A percentile compares a stretch with the other conserved stretches of the same genome.
Conservation (phyloP, 2,797 vertebrate genomes). For the Stomatorhinus walkeri region DNA sequence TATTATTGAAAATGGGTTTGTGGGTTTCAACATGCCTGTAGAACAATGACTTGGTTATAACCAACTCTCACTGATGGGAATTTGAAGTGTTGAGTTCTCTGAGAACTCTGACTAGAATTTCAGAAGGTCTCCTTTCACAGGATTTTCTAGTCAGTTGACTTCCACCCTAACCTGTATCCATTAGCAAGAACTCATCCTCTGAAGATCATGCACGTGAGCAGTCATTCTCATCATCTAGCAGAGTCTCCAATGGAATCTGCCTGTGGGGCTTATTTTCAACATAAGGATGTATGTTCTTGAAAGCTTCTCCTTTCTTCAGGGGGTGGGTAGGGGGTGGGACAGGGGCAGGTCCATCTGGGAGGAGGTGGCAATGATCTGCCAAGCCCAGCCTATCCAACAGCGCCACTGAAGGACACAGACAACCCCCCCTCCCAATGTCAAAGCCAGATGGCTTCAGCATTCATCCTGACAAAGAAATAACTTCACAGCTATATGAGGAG, state of each 20-base stretch:
- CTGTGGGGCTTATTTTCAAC: background rate
- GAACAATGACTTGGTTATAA: background rate
- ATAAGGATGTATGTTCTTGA: background rate
- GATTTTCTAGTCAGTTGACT: background rate
- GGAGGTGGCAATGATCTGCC: background rate
- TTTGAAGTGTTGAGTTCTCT: background rate
- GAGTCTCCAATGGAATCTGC: background rate
- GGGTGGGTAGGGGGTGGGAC: background rate
- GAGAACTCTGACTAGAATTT: background rate
- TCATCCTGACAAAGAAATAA: background rate
- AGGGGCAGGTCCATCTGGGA: background rate
- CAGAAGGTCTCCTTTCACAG: background rate
- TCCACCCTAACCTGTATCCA: background rate
- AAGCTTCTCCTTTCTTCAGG: background rate
- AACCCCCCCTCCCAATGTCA: background rate
- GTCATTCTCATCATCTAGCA: background rate
- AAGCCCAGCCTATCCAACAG: background rate
- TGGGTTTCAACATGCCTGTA: background rate
- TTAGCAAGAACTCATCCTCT: background rate
- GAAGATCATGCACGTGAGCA: background rate
- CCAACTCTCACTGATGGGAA: background rate
- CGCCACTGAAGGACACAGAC: background rate
- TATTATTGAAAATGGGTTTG: background rate
- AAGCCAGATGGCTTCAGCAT: slow-evolving; percentile 2
- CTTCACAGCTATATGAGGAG: background rate